phyloP scores from a whole-genome alignment of 2,888 invertebrate genomes.

The Orthosia cruda region DNA sequence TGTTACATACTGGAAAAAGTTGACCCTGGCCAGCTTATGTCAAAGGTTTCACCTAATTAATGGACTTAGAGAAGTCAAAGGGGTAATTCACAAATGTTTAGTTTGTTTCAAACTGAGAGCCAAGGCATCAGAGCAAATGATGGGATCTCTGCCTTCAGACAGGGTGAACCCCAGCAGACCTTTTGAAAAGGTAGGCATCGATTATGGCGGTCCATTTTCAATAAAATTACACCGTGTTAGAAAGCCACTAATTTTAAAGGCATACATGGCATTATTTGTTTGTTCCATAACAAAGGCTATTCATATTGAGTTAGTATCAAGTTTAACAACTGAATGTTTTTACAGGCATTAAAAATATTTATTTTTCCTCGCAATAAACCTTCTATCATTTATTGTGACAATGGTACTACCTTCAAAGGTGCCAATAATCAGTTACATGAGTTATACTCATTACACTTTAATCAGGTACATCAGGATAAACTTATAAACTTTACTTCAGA shows the following conservation, averaged over 20 bases:
- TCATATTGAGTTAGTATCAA: neutral
- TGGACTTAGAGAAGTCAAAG: neutral
- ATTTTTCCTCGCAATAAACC: no score
- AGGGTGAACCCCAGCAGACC: slow-evolving; percentile 10
- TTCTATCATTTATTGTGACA: neutral
- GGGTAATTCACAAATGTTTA: neutral
- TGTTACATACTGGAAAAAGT: slow-evolving; percentile 4
- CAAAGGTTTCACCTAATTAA: neutral
- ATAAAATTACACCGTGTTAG: neutral
- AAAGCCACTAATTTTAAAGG: neutral
- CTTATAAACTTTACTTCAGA: slow-evolving; percentile 1
- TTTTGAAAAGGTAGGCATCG: slow-evolving; percentile 18
- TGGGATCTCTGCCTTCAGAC: slow-evolving; percentile 7
- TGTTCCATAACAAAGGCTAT: neutral
- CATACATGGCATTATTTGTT: neutral
- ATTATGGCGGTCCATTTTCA: slow-evolving; percentile 18
- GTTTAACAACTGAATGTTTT: no score
- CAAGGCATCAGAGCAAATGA: neutral
- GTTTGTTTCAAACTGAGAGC: neutral
- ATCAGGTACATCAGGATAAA: slow-evolving; percentile 5
- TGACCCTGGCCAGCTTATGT: neutral
- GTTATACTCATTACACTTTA: slow-evolving; percentile 7
- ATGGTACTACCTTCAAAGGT: neutral
- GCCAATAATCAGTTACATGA: no score
- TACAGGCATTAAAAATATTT: no score